A percentile compares a stretch with the other conserved stretches of the same genome.
These are phyloP conservation scores for Trematomus bernacchii DNA, from an alignment of 2,797 vertebrate genomes.

Conservation along the genomic window DNA sequence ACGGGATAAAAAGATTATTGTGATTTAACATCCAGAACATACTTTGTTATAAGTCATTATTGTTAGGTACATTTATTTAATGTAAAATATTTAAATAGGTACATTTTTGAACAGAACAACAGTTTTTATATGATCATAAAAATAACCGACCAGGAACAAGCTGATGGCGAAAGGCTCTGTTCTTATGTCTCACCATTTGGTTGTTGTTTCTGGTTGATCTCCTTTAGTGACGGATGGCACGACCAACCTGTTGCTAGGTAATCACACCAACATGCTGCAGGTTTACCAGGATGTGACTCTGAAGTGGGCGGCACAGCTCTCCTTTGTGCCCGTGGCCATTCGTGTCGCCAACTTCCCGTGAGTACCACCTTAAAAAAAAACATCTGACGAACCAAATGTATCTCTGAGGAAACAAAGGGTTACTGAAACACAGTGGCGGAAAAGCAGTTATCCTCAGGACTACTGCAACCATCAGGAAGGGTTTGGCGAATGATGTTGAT, in stretches of 20 bases:
- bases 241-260: constrained; percentile 91
- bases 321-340: constrained; percentile 89
- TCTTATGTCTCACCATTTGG: neutral
- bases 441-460: neutral
- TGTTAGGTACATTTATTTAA: no score
- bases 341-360: constrained; percentile 92
- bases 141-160: no score
- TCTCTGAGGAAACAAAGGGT: no score
- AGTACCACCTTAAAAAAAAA: constrained; percentile 75
- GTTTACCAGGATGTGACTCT: constrained; percentile 94
- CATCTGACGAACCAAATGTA: neutral
- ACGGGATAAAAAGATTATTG: no score
- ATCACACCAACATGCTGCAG: constrained; percentile 92
- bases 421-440: neutral
- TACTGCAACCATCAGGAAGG: neutral
- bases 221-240: constrained; percentile 91
- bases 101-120: no score
- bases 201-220: constrained; percentile 14
- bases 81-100: no score
- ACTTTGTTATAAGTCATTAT: no score
- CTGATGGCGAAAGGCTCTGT: neutral
- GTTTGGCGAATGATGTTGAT: no score
- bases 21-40: no score
- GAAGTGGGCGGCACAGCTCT: constrained; percentile 94
- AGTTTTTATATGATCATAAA: no score